Conservation (phyloP, 2,113 vertebrate genomes). For the Corythaeola cristata region DNA sequence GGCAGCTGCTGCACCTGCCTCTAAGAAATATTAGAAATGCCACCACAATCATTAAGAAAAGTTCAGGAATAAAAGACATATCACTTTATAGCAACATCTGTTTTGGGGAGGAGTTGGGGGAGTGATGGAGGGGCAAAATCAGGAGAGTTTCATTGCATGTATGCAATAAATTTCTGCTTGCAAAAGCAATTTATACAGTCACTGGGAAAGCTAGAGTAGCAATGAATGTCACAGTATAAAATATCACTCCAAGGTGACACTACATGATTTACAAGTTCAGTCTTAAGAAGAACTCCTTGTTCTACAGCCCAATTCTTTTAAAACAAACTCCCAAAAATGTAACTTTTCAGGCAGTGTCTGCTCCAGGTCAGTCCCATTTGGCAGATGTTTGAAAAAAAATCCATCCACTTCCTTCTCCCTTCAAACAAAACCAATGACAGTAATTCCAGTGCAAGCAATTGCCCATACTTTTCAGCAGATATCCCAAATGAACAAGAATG, state of each 20-base stretch:
- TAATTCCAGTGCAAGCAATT: not conserved
- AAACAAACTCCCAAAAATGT: not conserved
- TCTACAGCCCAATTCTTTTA: not conserved
- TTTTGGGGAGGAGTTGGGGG: not conserved
- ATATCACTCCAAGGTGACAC: not conserved
- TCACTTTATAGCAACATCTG: constrained; percentile 20
- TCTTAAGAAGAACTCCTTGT: not conserved
- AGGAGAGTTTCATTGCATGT: not conserved
- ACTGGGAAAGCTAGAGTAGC: not conserved
- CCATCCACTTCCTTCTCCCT: not conserved
- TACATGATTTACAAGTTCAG: not conserved
- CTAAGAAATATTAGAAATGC: constrained; percentile 52
- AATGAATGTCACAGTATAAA: not conserved
- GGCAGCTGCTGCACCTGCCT: constrained; percentile 28
- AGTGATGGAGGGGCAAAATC: not conserved
- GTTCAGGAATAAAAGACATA: constrained; percentile 27
- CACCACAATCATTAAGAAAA: constrained; percentile 28
- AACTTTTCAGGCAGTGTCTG: not conserved
- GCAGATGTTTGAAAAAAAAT: not conserved
- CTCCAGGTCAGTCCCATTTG: not conserved
- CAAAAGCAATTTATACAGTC: not conserved
- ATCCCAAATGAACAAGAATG: not conserved
- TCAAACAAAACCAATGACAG: not conserved
- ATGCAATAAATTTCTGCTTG: not conserved
- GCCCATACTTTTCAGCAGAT: not conserved